Conservation (phyloP, 1,140 invertebrate species). For the Hetaerina americana region DNA sequence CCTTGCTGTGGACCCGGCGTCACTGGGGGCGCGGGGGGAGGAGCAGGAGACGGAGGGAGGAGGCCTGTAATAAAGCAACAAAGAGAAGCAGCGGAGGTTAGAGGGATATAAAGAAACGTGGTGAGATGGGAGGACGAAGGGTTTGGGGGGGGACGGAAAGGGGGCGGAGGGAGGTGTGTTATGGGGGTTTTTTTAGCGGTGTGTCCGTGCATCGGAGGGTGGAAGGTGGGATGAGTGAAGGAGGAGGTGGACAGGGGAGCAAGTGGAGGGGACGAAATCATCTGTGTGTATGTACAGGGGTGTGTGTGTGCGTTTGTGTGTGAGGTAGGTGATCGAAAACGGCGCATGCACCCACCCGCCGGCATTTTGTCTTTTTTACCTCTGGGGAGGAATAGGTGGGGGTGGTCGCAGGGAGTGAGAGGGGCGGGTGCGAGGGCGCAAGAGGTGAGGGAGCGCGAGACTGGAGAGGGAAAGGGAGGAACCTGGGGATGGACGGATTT, state of each 20-base stretch:
- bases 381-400: not conserved
- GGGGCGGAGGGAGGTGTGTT: not conserved
- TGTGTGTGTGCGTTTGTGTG: too few species aligned
- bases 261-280: too few species aligned
- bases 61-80: not conserved
- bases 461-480: too few species aligned
- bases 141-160: too few species aligned
- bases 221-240: too few species aligned
- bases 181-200: not conserved
- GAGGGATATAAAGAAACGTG: conserved; percentile 1
- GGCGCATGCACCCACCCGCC: not conserved
- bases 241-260: not conserved
- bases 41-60: too few species aligned
- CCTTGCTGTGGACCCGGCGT: not conserved
- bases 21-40: not conserved
- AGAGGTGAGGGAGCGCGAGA: too few species aligned
- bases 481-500: too few species aligned
- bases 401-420: not conserved
- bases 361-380: not conserved
- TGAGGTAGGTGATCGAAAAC: not conserved
- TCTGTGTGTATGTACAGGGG: too few species aligned
- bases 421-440: not conserved
- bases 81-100: conserved; percentile 1
- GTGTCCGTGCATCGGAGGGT: not conserved
- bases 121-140: not conserved